phyloP scores from a whole-genome alignment of 2,113 vertebrate genomes.

The Hippocampus zosterae region DNA sequence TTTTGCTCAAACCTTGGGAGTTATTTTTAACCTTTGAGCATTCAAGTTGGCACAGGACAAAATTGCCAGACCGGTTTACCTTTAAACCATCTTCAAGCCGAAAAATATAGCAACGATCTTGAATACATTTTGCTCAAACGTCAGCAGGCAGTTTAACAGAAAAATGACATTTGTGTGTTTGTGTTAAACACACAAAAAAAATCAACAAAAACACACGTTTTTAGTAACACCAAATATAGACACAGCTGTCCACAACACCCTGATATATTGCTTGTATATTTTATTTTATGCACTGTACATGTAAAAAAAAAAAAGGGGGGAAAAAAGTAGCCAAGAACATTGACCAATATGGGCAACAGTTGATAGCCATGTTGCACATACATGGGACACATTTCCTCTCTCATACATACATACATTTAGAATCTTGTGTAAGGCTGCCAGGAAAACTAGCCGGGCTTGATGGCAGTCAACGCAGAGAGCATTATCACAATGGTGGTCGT shows the following conservation, averaged over 20 bases:
- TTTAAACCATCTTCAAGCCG: too few species aligned
- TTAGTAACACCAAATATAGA: background rate
- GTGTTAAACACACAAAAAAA: too few species aligned
- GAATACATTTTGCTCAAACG: too few species aligned
- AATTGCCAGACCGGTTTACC: too few species aligned
- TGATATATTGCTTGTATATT: slow-evolving; percentile 73
- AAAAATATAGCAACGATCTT: too few species aligned
- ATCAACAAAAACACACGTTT: too few species aligned
- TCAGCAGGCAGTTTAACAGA: too few species aligned
- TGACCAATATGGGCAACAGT: slow-evolving; percentile 61
- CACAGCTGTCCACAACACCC: slow-evolving; percentile 22
- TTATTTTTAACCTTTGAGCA: too few species aligned
- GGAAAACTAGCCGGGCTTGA: slow-evolving; percentile 32
- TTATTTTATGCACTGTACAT: slow-evolving; percentile 80
- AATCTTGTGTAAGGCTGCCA: slow-evolving; percentile 36
- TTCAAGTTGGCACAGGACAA: background rate
- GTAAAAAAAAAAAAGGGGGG: slow-evolving; percentile 61
- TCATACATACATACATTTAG: slow-evolving; percentile 30
- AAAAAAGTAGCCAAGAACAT: slow-evolving; percentile 63
- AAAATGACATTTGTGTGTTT: too few species aligned
- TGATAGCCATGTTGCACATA: slow-evolving; percentile 58
- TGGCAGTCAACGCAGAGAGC: slow-evolving; percentile 30
- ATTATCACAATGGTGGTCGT: slow-evolving; percentile 26
- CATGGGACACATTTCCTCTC: slow-evolving; percentile 31
- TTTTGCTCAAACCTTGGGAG: too few species aligned